Evolutionary conservation across 1,140 invertebrate genomes (phyloP), one percentile per base, ranked within the genome.

Genomic region (Pantala flavescens): DNA sequence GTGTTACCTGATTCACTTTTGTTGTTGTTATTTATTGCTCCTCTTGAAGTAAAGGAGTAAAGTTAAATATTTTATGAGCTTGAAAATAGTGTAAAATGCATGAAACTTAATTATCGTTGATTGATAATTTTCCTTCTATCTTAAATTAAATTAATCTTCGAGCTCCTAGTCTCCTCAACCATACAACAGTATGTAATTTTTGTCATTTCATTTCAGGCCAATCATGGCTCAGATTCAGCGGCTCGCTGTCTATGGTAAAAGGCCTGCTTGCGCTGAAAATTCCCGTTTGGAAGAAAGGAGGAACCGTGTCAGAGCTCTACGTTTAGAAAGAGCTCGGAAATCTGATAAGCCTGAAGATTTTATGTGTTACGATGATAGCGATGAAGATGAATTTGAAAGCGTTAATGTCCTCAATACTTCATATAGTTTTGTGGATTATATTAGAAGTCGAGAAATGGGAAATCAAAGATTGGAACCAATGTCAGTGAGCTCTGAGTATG

Each of bases 321-420:
- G 87, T 78, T 79, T 88, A 77, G 91, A 94, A 80, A 86, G 90
- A 78, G 85, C 84, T 75, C 82, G 91, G 49, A 93, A 93, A 79
- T 90, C 91, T 0, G 93, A 94, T 75, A 94, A 94, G 78, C 92
- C 91, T 0, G 93, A 95, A 81, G 93, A 94, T 82, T 95, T 95
- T 82, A 91, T 94, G 5, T 91, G 90, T 76, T 94, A 95, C 79
- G 92, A 93, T 72, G 91, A 93, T 76, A 92, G 91, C 76, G 93
- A 94, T 74, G 92, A 92, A 75, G 90, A 93, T 76, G 91, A 93
- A 75, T 74, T 21, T 0, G 74, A 72, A 16, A 42, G 63, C n/a
- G 89, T 89, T 43, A 88, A 89, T 77, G 89, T 90, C 76, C 84
- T 94, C 43, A 88, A 87, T 78, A 92, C 91, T 0, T 94, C 93